Base-by-base conservation (phyloP, 1,140 invertebrate species). In the Drosophila pachea region DNA sequence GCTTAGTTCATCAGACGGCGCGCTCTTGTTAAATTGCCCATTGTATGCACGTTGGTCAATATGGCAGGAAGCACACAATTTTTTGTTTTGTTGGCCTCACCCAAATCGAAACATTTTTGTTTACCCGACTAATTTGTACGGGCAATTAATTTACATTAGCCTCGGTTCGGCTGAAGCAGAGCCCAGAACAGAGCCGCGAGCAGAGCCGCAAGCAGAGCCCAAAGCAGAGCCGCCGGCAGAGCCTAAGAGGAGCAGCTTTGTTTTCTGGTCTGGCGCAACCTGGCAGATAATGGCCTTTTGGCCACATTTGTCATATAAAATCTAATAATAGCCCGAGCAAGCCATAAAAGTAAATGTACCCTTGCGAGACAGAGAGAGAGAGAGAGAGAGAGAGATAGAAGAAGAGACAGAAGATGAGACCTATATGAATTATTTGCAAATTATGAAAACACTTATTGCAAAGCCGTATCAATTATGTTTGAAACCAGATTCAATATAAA, bases 121-220 rank as follows among this genome's bases (percentile, higher is more conserved):
- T 66, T 76, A 33, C 22, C 40, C 42, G 33, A 60, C 79, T 86
- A 86, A 84, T 84, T 84, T 84, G 69, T 68, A 73, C 74, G 68
- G 62, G 69, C 79, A 86, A 84, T 84, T 79, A 84, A 84, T 84
- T 84, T 84, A 70, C 60, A 86, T 84, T 86, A 68, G 42, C 5
- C 35, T 53, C 31, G 47, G 49, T 29, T 4, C 8, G 38, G 22
- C 22, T 16, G 7, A 5, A 7, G 35, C 8, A 22, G 12, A 11
- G 36, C 14, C 7, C 4, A 0, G 32, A 9, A 4, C 0, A 14
- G 11, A 14, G 14, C n/a, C n/a, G n/a, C n/a, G n/a, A n/a, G n/a
- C n/a, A n/a, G n/a, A n/a, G n/a, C n/a, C n/a, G n/a, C n/a, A 5
- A 7, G 35, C 8, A 22, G 12, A 11, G 36, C 14, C 7, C 4